Percentiles rank a stretch among this genome's conserved stretches.
phyloP scores from a whole-genome alignment of 2,888 invertebrate species.

The Strigamia transsilvanica region DNA sequence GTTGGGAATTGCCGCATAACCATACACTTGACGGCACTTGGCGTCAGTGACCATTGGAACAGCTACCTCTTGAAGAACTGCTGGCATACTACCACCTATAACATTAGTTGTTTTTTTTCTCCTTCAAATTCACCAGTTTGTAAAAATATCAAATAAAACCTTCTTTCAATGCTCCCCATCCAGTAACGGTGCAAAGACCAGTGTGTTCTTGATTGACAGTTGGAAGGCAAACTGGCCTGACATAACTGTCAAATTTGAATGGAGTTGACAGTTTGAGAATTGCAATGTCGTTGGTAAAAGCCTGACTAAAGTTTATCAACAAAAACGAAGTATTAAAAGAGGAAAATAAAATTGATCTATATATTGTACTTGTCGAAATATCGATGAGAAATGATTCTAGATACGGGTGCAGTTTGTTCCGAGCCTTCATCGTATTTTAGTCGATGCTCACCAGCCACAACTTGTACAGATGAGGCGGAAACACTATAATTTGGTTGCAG shows the following conservation, averaged over 20 bases:
- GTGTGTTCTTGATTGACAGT: not conserved
- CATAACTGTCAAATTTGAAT: not conserved
- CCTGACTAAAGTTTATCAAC: not conserved
- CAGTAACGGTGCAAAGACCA: conserved; percentile 29
- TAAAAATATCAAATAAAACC: not conserved
- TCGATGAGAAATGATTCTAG: conserved; percentile 30
- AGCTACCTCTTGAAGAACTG: conserved; percentile 7
- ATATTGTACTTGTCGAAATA: conserved; percentile 4
- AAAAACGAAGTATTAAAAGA: not conserved
- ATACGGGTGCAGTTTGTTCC: conserved; percentile 31
- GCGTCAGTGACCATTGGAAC: conserved; percentile 9
- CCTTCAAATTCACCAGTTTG: not conserved
- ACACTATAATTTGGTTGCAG: not conserved
- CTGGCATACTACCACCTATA: conserved; percentile 1
- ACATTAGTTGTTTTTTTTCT: not conserved
- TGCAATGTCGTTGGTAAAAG: conserved; percentile 27
- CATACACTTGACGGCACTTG: not conserved
- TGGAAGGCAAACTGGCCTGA: conserved; percentile 18
- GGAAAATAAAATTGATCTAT: not conserved
- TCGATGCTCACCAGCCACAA: conserved; percentile 48
- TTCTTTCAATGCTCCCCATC: conserved; percentile 45
- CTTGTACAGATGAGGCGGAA: conserved; percentile 6
- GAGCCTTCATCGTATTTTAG: conserved; percentile 21
- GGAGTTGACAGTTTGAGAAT: not conserved
- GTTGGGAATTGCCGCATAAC: not conserved